Base-by-base conservation (phyloP, 2,113 vertebrate genomes). In the Elephantulus edwardii region DNA sequence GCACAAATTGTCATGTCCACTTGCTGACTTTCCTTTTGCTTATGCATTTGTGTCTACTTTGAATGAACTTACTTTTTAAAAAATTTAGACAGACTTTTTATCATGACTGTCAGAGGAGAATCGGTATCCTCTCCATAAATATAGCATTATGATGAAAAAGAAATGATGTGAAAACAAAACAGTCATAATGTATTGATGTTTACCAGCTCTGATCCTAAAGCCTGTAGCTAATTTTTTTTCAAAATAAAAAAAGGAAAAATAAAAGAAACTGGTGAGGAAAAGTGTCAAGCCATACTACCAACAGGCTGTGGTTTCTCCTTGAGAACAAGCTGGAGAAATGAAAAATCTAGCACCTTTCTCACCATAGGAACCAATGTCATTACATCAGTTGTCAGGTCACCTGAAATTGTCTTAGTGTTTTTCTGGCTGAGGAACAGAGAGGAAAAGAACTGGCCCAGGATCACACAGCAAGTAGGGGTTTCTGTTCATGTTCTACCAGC, bases 1-100 rank as follows among this genome's bases (percentile, higher is more conserved):
- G 30, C 24, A 6, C 0, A 1, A 16, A 52, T 42, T 44, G 38
- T 38, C n/a, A 3, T 6, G 6, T 46, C n/a, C n/a, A 3, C 3
- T 8, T 19, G 24, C 58, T 77, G 5, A 1, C 26, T 38, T 12
- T n/a, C 4, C 19, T 35, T 17, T 4, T 10, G 0, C 54, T 35
- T 52, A 52, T 33, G 17, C 46, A 52, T 58, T 4, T 13, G 33
- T 40, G 33, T n/a, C 17, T 68, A 54, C 58, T 68, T 46, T 8
- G 19, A 30, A 35, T 60, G 7, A 46, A 60, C 3, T 78, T 64
- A 35, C 24, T 44, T 24, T 28, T 35, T 50, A 88, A 71, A 46
- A 60, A 35, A 20, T 8, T 60, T 26, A 62, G 19, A 64, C 60
- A 48, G 54, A 10, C 16, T 52, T 19, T 26, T 1, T 35, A 28